Base-by-base conservation (phyloP, 2,888 invertebrate species). In the Uropetala carovei region DNA sequence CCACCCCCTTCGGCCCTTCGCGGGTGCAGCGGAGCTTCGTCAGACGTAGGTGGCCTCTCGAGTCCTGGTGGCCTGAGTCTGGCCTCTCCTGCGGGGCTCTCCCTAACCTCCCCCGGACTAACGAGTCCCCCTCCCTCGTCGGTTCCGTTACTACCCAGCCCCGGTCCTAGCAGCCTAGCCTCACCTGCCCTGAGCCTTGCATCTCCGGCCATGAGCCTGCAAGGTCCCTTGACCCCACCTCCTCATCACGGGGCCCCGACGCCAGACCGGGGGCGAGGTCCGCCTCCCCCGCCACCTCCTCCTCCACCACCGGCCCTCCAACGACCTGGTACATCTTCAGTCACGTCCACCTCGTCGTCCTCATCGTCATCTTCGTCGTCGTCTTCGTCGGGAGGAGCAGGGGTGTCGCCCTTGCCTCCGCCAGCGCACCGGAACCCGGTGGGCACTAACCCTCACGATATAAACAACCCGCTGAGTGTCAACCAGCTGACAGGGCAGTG, bases 401-500 rank as follows among this genome's bases (percentile, higher is more conserved):
- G 89, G 89, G 89, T 89, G 30, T 89, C 94, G 93, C 93, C 94
- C 94, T 94, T 94, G 92, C 94, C 94, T 92, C 94, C 95, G 94
- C 94, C 95, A 92, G 95, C 96, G 92, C 96, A 96, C 93, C 96
- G 98, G 93, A 97, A 98, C 95, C 98, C 98, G 82, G 98, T 98
- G 92, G 98, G 98, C 93, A 98, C 98, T 86, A 98, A 98, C 95
- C 98, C 98, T 82, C 97, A 98, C 94, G 98, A 98, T 95, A 97
- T 98, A 93, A 98, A 98, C 96, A 98, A 98, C 96, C 98, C 98
- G 92, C 96, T 98, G 83, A 98, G 98, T 95, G 98, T 98, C 93
- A 98, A 98, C 94, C 98, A 98, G 95, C 96, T 98, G 94, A 98
- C 98, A 93, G 98, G 98, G 94, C 97, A 97, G 95, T 89, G 89